Base-by-base conservation (phyloP, 2,113 vertebrate genomes). In the Platichthys stellatus region DNA sequence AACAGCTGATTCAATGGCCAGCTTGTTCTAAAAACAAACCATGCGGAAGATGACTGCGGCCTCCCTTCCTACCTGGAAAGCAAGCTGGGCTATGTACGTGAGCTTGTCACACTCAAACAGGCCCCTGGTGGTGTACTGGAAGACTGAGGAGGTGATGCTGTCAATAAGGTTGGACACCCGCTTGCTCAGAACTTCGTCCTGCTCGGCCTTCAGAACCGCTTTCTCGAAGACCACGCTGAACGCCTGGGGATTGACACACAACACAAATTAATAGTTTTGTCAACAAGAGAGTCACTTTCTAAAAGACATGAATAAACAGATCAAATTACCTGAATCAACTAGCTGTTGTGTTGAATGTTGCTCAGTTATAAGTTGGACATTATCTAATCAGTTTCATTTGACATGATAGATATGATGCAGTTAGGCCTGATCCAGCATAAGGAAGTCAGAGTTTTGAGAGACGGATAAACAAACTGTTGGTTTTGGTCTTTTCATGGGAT, bases 91-190 rank as follows among this genome's bases (percentile, higher is more conserved):
- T 0, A 91, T 95, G 91, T 96, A 99, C 61, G 94, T 98, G 86
- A 99, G 90, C 75, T 98, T 97, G 88, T 99, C 96, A 31, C 95
- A 94, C 87, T 99, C 97, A 14, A 99, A 99, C 66, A 99, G 95
- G 20, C 97, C 97, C 0, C 96, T 94, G 40, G 94, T 93, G 4
- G 97, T 97, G 74, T 98, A 97, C 91, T 97, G 97, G 93, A 96
- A 98, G 56, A 95, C 93, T 0, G 94, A 97, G 88, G 95, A 96
- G 23, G 98, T 99, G 85, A 99, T 95, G 95, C 94, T 98, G 91
- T 98, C 97, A 0, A 94, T 96, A 40, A 99, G 95, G 74, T 95
- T 96, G 74, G 78, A 77, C 76, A 99, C 94, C 0, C 96, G 90
- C 59, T 81, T 93, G 2, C 89, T 86, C 18, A 99, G 90, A 63